Conservation (phyloP, 2,888 invertebrate genomes). For the Psylliodes chrysocephalus region DNA sequence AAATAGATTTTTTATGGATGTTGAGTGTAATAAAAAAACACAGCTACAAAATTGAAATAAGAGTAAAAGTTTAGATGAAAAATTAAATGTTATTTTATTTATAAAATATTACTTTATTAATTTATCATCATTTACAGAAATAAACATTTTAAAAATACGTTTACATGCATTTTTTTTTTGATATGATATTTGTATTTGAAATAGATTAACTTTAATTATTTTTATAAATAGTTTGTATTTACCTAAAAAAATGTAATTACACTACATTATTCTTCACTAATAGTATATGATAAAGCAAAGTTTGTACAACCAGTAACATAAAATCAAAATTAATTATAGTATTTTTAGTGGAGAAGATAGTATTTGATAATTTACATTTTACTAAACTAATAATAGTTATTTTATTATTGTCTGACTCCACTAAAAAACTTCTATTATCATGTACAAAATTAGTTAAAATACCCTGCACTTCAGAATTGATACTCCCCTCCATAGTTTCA, state of each 20-base stretch:
- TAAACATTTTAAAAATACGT: neutral
- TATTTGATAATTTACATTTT: neutral
- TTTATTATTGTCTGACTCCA: neutral
- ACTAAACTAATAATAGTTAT: neutral
- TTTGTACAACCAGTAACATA: too few relatives aligned
- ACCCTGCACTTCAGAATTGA: too few relatives aligned
- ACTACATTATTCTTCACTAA: too few relatives aligned
- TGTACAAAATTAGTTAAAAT: too few relatives aligned
- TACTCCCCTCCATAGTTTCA: too few relatives aligned
- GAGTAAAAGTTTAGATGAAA: too few relatives aligned
- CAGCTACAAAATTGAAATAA: too few relatives aligned
- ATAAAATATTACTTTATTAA: neutral
- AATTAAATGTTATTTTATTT: neutral
- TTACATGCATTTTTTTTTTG: neutral
- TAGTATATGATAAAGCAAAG: too few relatives aligned
- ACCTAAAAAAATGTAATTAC: too few relatives aligned
- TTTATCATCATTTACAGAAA: neutral
- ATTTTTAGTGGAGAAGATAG: neutral
- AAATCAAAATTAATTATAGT: neutral
- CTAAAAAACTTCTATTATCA: neutral
- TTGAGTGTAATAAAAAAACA: too few relatives aligned
- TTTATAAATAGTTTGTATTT: too few relatives aligned
- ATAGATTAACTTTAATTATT: neutral
- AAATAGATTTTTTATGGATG: slow-evolving; percentile 1
- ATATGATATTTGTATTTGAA: neutral